phyloP scores from a whole-genome alignment of 2,888 invertebrate species.

The Scaptomyza reducta region DNA sequence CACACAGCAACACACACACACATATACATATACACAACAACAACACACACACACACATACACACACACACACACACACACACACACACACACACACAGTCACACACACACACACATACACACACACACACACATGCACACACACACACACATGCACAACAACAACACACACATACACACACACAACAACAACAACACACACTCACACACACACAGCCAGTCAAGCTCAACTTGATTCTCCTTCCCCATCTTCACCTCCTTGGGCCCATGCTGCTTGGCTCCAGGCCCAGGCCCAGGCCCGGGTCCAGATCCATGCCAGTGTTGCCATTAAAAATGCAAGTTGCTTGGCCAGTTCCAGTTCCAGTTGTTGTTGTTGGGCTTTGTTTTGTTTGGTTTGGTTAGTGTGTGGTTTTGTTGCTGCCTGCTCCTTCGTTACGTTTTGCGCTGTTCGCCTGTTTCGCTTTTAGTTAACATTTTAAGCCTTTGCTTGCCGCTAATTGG shows the following conservation, averaged over 20 bases:
- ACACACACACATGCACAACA: not conserved
- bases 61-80: constrained; percentile 3
- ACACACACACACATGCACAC: constrained; percentile 4
- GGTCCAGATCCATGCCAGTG: constrained; percentile 36
- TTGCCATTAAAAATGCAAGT: constrained; percentile 79
- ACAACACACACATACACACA: not conserved
- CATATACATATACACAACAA: not conserved
- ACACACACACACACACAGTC: no score
- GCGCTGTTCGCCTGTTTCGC: constrained; percentile 70
- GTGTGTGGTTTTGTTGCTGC: not conserved
- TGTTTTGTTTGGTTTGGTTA: constrained; percentile 15
- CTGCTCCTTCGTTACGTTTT: constrained; percentile 72
- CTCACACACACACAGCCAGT: not conserved
- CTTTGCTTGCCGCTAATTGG: constrained; percentile 81
- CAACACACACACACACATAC: not conserved
- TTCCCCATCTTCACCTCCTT: constrained; percentile 23
- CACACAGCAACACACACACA: constrained; percentile 12
- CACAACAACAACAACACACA: not conserved
- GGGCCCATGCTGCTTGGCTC: constrained; percentile 1
- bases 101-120: no score
- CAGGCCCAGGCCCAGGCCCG: constrained; percentile 30
- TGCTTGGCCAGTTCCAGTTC: constrained; percentile 61
- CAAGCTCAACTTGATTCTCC: not conserved
- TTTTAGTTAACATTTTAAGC: constrained; percentile 79
- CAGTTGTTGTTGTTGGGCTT: constrained; percentile 40